Evolutionary conservation across 2,113 vertebrate genomes (phyloP), one percentile per base, ranked within the genome.

Genomic region (Cinclus mexicanus): DNA sequence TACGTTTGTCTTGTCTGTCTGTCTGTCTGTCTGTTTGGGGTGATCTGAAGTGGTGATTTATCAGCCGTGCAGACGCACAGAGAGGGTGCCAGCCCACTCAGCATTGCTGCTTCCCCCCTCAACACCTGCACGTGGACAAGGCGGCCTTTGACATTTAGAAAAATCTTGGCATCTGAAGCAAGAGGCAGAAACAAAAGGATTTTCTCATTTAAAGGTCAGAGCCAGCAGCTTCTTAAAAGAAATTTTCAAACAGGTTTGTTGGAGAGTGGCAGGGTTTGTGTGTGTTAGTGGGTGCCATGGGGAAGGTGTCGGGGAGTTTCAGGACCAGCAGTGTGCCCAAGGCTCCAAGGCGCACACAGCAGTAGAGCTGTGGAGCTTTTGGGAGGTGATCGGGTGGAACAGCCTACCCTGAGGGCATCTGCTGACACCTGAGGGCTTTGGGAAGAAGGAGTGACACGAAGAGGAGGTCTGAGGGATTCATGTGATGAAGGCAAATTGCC

Each of bases 181-280:
- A 94, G 90, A 98, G 92, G 94, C 95, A 98, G 95, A 96, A 97
- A 97, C 96, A 95, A 97, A 89, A 96, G 95, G 95, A 96, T 97
- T 98, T 98, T 98, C 98, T 97, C 53, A 3, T 96, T 95, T 97
- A 98, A 98, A 98, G 98, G 98, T 98, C 98, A 98, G 83, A 71
- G 83, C 76, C 49, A 33, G 94, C 95, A 83, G 94, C 97, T 83
- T 80, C 83, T 57, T 95, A 79, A 94, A 97, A 95, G 80, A 60
- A 83, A 47, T 82, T 97, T 96, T 96, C 65, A 16, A 6, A 74
- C n/a, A 35, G 79, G 94, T 95, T 94, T 93, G 94, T 80, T 88
- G 93, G 88, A 61, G 95, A 88, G 49, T 94, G 96, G 89, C 88
- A 93, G 93, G 93, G 80, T 94, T 71, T 67, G 16, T 90, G 82